These are phyloP conservation scores for Doris montereyensis DNA, from an alignment of 2,888 invertebrate genomes.

Conservation along the genomic window DNA sequence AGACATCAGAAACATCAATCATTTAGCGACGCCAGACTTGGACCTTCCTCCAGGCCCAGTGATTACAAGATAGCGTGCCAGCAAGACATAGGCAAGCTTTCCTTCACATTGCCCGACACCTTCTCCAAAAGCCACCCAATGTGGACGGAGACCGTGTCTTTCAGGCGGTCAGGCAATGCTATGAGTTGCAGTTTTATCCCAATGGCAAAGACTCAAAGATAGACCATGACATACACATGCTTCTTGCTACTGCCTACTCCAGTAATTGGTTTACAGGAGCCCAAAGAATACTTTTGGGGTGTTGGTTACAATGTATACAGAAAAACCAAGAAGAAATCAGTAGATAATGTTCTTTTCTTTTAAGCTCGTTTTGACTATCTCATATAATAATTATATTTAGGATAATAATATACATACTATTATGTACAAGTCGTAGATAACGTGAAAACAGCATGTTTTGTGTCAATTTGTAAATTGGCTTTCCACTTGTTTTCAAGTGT, in stretches of 20 bases:
- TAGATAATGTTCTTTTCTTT: no score
- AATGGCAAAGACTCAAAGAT: slow-evolving; percentile 46
- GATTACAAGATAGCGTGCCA: slow-evolving; percentile 61
- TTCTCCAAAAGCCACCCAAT: slow-evolving; percentile 60
- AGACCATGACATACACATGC: slow-evolving; percentile 68
- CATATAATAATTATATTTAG: no score
- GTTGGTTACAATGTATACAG: slow-evolving; percentile 59
- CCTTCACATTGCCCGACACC: slow-evolving; percentile 61
- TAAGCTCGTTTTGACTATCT: no score
- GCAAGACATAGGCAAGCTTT: slow-evolving; percentile 62
- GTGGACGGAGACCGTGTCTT: slow-evolving; percentile 63
- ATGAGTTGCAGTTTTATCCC: slow-evolving; percentile 60
- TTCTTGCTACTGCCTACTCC: slow-evolving; percentile 68
- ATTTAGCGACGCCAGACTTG: no score
- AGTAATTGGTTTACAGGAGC: slow-evolving; percentile 67
- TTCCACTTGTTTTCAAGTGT: no score
- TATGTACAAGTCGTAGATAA: no score
- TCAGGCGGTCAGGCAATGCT: slow-evolving; percentile 59
- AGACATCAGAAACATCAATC: slow-evolving; percentile 39
- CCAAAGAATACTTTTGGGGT: slow-evolving; percentile 57
- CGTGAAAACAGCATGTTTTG: no score
- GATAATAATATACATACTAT: no score
- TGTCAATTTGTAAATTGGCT: no score
- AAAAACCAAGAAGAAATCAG: slow-evolving; percentile 5
- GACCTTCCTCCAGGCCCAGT: no score